Conservation (phyloP, 2,113 vertebrate genomes). For the Delphinus delphis region DNA sequence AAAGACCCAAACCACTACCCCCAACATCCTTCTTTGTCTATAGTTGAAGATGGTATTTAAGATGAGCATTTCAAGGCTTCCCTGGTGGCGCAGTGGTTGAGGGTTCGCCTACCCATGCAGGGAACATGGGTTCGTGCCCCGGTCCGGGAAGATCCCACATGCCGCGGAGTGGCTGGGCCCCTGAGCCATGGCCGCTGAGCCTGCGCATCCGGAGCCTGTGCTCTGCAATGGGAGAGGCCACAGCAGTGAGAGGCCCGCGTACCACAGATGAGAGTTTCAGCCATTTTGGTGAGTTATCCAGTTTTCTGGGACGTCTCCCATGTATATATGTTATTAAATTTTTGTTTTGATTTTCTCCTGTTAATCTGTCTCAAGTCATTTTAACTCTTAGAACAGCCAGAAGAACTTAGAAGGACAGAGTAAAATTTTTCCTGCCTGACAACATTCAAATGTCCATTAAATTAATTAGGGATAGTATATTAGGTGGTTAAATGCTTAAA, state of each 20-base stretch:
- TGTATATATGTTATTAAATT: not conserved
- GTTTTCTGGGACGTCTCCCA: not conserved
- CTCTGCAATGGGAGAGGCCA: no score
- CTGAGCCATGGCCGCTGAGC: no score
- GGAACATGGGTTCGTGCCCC: no score
- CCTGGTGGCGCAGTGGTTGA: no score
- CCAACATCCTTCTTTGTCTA: not conserved
- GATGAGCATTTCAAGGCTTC: not conserved
- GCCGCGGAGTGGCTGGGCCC: no score
- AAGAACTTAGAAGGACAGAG: not conserved
- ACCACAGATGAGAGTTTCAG: not conserved
- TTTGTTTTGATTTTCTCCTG: not conserved
- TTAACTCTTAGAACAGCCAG: not conserved
- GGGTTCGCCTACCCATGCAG: fast-evolving
- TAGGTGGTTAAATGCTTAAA: conserved; percentile 51
- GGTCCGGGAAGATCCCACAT: no score
- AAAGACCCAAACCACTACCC: not conserved
- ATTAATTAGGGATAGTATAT: conserved; percentile 67
- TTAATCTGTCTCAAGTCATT: not conserved
- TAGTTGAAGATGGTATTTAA: not conserved
- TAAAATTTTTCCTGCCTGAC: not conserved
- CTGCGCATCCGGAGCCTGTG: no score
- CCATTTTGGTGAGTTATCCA: not conserved
- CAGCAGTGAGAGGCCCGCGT: no score
- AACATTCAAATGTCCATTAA: conserved; percentile 43